Evolutionary conservation across 2,888 invertebrate genomes (phyloP).

Genomic region (Carcina quercana): DNA sequence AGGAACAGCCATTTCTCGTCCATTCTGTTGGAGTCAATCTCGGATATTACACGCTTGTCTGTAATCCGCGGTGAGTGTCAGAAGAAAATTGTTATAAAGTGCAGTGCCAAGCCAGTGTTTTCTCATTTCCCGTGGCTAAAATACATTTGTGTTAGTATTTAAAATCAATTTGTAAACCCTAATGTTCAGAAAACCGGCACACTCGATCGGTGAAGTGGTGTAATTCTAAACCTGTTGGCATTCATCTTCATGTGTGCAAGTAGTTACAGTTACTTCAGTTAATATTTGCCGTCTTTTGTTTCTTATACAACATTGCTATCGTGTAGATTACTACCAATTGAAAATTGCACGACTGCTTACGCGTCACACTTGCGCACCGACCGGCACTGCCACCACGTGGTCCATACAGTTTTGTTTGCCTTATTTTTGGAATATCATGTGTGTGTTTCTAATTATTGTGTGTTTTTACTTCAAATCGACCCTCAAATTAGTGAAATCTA

Average conservation of each 20-base stretch:
- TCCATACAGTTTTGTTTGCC: slow-evolving; percentile 39
- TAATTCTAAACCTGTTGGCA: slow-evolving; percentile 7
- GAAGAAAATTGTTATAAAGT: slow-evolving; percentile 47
- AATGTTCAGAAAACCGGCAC: slow-evolving; percentile 2
- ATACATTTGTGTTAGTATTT: slow-evolving; percentile 25
- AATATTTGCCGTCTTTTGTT: no score
- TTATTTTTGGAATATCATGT: no score
- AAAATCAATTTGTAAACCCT: not conserved
- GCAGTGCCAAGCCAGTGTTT: slow-evolving; percentile 55
- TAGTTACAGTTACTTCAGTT: no score
- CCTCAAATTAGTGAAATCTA: slow-evolving; percentile 7
- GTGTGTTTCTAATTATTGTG: no score
- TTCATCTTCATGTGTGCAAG: not conserved
- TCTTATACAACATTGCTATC: no score
- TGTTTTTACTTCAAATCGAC: no score
- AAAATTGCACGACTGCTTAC: slow-evolving; percentile 52
- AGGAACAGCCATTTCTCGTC: slow-evolving; percentile 73
- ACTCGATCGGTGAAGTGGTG: slow-evolving; percentile 9
- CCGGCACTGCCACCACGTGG: slow-evolving; percentile 71
- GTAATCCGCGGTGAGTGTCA: slow-evolving; percentile 73
- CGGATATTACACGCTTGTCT: slow-evolving; percentile 75
- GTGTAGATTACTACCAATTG: slow-evolving; percentile 25
- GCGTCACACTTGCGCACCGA: slow-evolving; percentile 57
- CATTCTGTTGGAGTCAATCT: slow-evolving; percentile 82
- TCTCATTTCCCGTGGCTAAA: slow-evolving; percentile 25